A percentile compares a stretch with the other conserved stretches of the same genome.
phyloP scores from a whole-genome alignment of 2,888 invertebrate species.

The Rhagonycha fulva region DNA sequence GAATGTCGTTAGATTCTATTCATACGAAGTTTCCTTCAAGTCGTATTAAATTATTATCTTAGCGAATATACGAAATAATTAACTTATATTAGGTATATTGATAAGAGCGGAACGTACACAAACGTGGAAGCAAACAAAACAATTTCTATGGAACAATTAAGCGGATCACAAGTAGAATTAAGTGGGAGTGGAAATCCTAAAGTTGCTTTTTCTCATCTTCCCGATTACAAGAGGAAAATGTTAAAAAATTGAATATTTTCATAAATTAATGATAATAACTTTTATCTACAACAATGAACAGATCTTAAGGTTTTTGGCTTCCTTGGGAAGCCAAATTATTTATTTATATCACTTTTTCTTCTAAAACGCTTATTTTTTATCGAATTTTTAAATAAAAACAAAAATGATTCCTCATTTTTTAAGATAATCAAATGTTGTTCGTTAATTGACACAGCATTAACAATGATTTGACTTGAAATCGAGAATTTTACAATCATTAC shows the following conservation, averaged over 20 bases:
- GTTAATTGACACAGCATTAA: too few relatives aligned
- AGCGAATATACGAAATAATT: conserved; percentile 13
- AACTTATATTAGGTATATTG: conserved; percentile 8
- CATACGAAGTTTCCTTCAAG: conserved; percentile 10
- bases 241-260: background rate
- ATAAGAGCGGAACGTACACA: background rate
- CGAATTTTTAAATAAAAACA: too few relatives aligned
- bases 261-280: too few relatives aligned
- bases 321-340: too few relatives aligned
- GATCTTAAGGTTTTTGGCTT: too few relatives aligned
- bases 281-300: too few relatives aligned
- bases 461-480: too few relatives aligned
- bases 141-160: background rate
- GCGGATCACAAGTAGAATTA: background rate
- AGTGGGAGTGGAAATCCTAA: background rate
- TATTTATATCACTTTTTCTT: too few relatives aligned
- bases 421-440: too few relatives aligned
- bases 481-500: too few relatives aligned
- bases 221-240: background rate
- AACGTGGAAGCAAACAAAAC: background rate
- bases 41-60: conserved; percentile 16
- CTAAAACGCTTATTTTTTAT: too few relatives aligned
- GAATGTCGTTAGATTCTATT: conserved; percentile 20
- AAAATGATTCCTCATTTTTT: too few relatives aligned
- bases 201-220: background rate